Percentiles rank a stretch among this genome's conserved stretches.
Evolutionary conservation across 2,113 vertebrate species (phyloP).

Genomic region (Progne subis): DNA sequence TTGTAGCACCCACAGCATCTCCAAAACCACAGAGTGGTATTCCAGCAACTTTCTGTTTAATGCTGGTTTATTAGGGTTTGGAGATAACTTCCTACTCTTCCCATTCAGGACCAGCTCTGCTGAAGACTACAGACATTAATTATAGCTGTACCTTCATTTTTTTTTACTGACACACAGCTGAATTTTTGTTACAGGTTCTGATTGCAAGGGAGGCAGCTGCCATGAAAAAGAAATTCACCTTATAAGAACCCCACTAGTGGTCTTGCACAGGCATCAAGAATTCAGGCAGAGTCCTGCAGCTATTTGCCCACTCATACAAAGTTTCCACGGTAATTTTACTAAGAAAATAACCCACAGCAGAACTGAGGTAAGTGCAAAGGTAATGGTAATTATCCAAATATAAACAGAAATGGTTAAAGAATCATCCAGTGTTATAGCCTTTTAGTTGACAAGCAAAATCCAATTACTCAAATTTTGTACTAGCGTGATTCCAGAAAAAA

Average conservation of each 20-base stretch:
- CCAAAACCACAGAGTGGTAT: fast-evolving
- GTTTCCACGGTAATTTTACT: background rate
- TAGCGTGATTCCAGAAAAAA: slow-evolving; percentile 53
- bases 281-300: slow-evolving; percentile 14
- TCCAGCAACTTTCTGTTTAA: background rate
- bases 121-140: background rate
- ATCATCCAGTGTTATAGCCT: slow-evolving; percentile 34
- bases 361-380: background rate
- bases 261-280: background rate
- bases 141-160: background rate
- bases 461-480: slow-evolving; percentile 57
- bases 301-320: background rate
- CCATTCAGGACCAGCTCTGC: background rate
- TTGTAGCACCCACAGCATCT: no score
- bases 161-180: background rate
- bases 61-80: background rate
- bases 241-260: background rate
- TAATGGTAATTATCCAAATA: slow-evolving; percentile 28
- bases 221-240: background rate
- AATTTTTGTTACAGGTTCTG: background rate
- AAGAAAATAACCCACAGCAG: background rate
- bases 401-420: slow-evolving; percentile 54
- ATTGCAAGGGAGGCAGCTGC: background rate
- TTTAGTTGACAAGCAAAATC: slow-evolving; percentile 58
- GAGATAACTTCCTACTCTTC: background rate